These are phyloP conservation scores for Callopanchax toddi DNA, from an alignment of 2,113 vertebrate genomes.

Conservation along the genomic window DNA sequence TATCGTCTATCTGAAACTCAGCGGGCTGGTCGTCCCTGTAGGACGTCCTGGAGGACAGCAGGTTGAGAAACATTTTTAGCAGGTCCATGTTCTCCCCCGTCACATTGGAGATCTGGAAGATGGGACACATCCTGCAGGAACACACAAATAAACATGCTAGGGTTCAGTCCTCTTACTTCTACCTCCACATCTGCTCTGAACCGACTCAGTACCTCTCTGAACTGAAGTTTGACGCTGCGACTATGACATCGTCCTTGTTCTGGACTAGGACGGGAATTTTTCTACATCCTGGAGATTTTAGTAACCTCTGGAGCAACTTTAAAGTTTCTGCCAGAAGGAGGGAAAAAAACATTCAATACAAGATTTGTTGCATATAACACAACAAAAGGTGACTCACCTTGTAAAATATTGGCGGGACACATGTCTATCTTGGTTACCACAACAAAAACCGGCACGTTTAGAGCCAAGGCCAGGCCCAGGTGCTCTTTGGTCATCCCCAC, in stretches of 20 bases:
- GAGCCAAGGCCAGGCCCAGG: slow-evolving; percentile 92
- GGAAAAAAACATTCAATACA: neutral
- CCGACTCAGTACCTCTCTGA: slow-evolving; percentile 88
- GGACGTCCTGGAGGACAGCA: slow-evolving; percentile 94
- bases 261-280: slow-evolving; percentile 98
- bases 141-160: slow-evolving; percentile 19
- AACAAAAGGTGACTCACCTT: slow-evolving; percentile 82
- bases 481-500: slow-evolving; percentile 99
- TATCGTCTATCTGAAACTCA: slow-evolving; percentile 98
- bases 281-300: slow-evolving; percentile 97
- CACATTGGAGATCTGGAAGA: slow-evolving; percentile 99
- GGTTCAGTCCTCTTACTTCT: neutral
- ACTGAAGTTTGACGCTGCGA: slow-evolving; percentile 98
- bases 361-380: neutral
- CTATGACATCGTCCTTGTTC: slow-evolving; percentile 97
- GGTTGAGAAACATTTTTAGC: slow-evolving; percentile 98
- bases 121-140: slow-evolving; percentile 92
- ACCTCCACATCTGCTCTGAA: neutral
- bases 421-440: slow-evolving; percentile 99
- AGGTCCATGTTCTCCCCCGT: slow-evolving; percentile 96
- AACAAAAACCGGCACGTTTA: slow-evolving; percentile 97
- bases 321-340: slow-evolving; percentile 87
- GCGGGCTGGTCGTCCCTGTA: slow-evolving; percentile 96
- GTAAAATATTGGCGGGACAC: slow-evolving; percentile 98
- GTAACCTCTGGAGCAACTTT: slow-evolving; percentile 95